phyloP scores from a whole-genome alignment of 2,888 invertebrate genomes.

The Drosophila barbarae region DNA sequence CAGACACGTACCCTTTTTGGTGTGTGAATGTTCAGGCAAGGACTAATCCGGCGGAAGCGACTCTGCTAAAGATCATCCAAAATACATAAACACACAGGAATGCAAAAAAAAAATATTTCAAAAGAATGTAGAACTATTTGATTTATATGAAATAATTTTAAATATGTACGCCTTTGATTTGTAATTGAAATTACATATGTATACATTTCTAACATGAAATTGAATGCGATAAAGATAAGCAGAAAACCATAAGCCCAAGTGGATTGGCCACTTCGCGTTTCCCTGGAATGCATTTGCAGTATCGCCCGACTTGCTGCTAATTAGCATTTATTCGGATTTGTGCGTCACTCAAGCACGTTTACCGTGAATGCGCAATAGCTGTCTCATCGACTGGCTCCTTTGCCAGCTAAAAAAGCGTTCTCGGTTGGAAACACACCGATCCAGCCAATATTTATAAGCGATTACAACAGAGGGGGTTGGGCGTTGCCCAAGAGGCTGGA shows the following conservation, averaged over 20 bases:
- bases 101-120: constrained; percentile 27
- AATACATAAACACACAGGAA: constrained; percentile 36
- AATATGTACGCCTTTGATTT: constrained; percentile 71
- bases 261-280: constrained; percentile 15
- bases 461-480: constrained; percentile 7
- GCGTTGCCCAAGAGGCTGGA: constrained; percentile 12
- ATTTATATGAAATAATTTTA: constrained; percentile 74
- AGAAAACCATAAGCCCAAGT: constrained; percentile 21
- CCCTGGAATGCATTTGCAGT: constrained; percentile 5
- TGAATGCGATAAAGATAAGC: constrained; percentile 42
- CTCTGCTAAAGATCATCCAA: constrained; percentile 27
- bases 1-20: constrained; percentile 37
- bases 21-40: constrained; percentile 39
- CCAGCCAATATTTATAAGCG: constrained; percentile 6
- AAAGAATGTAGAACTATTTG: constrained; percentile 68
- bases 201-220: constrained; percentile 69
- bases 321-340: constrained; percentile 29
- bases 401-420: constrained; percentile 4
- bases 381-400: background rate
- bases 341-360: constrained; percentile 34
- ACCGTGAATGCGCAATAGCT: constrained; percentile 55
- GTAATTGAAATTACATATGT: constrained; percentile 70
- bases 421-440: constrained; percentile 12
- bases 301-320: constrained; percentile 33
- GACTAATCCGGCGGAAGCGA: constrained; percentile 19